Base-by-base conservation (phyloP, 2,113 vertebrate species). In the Pandion haliaetus region DNA sequence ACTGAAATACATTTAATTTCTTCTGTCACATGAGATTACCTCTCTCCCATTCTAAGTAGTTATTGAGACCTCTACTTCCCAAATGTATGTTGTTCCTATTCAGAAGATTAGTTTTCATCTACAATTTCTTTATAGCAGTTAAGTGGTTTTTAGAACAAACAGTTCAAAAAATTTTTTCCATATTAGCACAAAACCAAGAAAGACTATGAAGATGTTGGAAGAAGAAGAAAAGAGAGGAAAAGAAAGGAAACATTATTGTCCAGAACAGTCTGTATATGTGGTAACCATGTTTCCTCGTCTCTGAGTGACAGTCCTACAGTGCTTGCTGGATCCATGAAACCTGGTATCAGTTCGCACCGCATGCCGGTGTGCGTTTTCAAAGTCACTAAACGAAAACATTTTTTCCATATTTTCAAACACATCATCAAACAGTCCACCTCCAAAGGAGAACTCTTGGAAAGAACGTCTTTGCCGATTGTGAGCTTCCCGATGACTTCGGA, bases 341-440 rank as follows among this genome's bases (percentile, higher is more conserved):
- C 98, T 96, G 80, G 84, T 87, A 25, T 99, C 99, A 96, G 98
- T 98, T 95, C 98, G 97, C 86, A 98, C 93, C 0, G 97, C 97
- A 3, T 99, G 99, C 21, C 83, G 94, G 74, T 95, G 98, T 34
- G 96, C 88, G 8, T 95, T 97, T 79, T 98, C 98, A 96, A 99
- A 98, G 61, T 98, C 96, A 96, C 98, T 98, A 80, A 99, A 99
- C 1, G 99, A 99, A 98, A 99, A 99, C 99, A 99, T 99, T 95
- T 99, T 99, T 94, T 99, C 99, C 99, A 99, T 98, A 96, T 99
- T 99, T 96, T 99, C 99, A 97, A 99, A 99, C 98, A 99, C 97
- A 89, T 99, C 98, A 88, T 99, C 99, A 88, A 99, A 99, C 32
- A 99, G 90, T 97, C 98, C 99, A 36, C 98, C 98, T 26, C 99